Conservation (phyloP, 2,113 vertebrate genomes). For the Grammomys dolichurus region DNA sequence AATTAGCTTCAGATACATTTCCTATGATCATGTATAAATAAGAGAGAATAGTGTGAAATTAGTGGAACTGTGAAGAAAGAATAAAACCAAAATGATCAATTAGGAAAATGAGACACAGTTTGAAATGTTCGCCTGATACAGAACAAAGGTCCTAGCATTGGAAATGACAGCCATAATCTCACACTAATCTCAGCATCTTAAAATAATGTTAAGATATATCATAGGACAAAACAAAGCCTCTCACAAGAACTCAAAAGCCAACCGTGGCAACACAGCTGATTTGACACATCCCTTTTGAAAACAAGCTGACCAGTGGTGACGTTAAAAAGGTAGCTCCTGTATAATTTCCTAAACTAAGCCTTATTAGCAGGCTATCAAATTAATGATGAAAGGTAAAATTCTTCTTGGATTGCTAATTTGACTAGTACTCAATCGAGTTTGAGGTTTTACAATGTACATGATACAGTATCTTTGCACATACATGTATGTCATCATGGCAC, state of each 20-base stretch:
- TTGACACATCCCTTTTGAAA: slow-evolving; percentile 42
- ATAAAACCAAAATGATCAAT: slow-evolving; percentile 28
- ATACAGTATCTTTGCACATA: not conserved
- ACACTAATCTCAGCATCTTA: not conserved
- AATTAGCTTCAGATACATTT: slow-evolving; percentile 30
- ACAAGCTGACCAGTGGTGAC: not conserved
- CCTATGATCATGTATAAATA: not conserved
- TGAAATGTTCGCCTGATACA: not conserved
- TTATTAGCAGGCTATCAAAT: not conserved
- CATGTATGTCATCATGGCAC: not conserved
- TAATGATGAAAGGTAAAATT: slow-evolving; percentile 26
- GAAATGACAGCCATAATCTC: slow-evolving; percentile 5
- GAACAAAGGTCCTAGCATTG: not conserved
- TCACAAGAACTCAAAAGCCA: slow-evolving; percentile 28
- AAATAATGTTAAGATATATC: slow-evolving; percentile 6
- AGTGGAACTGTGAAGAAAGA: not conserved
- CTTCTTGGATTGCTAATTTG: not conserved
- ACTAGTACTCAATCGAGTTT: not conserved
- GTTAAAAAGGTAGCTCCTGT: not conserved
- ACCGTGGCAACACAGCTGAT: slow-evolving; percentile 31
- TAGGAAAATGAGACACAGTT: not conserved
- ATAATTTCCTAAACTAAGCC: slow-evolving; percentile 26
- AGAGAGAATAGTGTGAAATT: not conserved
- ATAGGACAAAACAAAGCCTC: slow-evolving; percentile 31
- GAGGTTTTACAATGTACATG: not conserved